phyloP scores from a whole-genome alignment of 2,888 invertebrate genomes.

The Rotaria magnacalcarata region DNA sequence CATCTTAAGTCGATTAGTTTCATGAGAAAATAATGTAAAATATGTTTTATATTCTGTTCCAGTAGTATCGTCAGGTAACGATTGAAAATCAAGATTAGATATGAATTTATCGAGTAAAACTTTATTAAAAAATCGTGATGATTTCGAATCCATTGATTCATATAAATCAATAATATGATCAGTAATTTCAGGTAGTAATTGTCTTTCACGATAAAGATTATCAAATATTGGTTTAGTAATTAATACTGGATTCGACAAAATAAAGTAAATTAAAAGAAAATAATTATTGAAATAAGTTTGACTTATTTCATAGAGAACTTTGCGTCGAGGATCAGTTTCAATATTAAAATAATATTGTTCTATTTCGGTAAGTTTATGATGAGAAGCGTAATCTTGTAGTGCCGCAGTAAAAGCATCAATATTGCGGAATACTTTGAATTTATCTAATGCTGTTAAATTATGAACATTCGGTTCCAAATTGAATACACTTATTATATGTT shows the following conservation, averaged over 20 bases:
- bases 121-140: slow-evolving; percentile 1
- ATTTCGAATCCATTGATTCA: background rate
- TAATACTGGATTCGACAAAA: background rate
- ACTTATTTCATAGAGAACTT: background rate
- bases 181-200: background rate
- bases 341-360: background rate
- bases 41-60: background rate
- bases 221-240: background rate
- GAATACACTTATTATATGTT: background rate
- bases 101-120: background rate
- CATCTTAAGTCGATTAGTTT: background rate
- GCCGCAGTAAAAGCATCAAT: background rate
- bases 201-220: background rate
- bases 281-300: background rate
- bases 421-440: background rate
- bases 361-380: background rate
- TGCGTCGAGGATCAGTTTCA: background rate
- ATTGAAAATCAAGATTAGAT: background rate
- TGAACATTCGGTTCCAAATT: background rate
- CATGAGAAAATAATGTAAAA: background rate
- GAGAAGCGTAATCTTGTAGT: background rate
- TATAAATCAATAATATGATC: slow-evolving; percentile 8
- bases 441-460: background rate
- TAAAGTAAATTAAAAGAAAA: background rate
- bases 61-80: background rate